phyloP scores from a whole-genome alignment of 2,797 vertebrate species.

The Paguma larvata region DNA sequence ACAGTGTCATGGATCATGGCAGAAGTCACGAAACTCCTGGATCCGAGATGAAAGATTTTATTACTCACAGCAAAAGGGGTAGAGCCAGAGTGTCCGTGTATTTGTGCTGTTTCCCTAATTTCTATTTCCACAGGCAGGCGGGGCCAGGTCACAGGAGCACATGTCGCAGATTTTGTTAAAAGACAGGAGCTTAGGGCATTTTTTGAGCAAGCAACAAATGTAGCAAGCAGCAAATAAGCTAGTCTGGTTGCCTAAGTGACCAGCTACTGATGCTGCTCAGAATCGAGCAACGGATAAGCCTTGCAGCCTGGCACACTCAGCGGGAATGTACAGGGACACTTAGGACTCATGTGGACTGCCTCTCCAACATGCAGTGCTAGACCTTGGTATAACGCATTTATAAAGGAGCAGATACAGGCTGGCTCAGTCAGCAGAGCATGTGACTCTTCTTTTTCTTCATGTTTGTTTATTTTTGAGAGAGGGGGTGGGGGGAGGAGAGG shows the following conservation, averaged over 20 bases:
- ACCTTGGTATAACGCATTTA: not conserved
- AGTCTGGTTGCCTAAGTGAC: not conserved
- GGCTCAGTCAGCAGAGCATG: too few relatives aligned
- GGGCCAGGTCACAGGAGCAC: not conserved
- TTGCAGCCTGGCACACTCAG: not conserved
- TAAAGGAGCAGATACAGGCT: not conserved
- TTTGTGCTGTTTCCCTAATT: not conserved
- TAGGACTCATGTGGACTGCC: not conserved
- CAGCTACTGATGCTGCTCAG: not conserved
- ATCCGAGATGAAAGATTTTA: not conserved
- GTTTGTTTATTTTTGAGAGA: too few relatives aligned
- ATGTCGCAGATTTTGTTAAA: not conserved
- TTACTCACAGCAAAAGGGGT: not conserved
- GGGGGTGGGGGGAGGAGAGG: too few relatives aligned
- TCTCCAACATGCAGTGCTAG: not conserved
- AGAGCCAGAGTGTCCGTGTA: not conserved
- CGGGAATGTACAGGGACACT: not conserved
- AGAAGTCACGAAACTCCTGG: not conserved
- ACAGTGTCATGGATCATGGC: not conserved
- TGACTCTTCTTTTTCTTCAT: too few relatives aligned
- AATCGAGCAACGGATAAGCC: not conserved
- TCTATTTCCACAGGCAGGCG: not conserved
- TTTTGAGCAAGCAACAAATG: not conserved
- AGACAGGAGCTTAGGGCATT: not conserved
- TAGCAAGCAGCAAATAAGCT: not conserved